These are phyloP conservation scores for Thymelicus acteon DNA, from an alignment of 2,888 invertebrate genomes.

Conservation along the genomic window DNA sequence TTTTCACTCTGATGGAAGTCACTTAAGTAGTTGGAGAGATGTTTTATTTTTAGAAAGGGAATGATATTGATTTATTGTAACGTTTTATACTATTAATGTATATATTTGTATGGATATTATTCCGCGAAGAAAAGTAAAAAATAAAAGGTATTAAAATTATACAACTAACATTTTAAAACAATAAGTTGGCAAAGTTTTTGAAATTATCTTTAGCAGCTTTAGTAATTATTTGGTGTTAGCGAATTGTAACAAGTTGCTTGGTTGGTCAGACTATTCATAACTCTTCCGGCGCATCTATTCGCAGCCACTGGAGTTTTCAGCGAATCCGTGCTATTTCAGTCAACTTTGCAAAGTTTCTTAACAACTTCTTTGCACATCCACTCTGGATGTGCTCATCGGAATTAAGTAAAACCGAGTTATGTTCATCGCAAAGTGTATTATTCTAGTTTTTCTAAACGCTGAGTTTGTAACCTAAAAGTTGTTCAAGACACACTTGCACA, in stretches of 20 bases:
- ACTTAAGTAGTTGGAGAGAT: too few relatives aligned
- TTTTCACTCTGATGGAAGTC: too few relatives aligned
- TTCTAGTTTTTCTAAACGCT: not conserved
- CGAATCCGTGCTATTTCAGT: slow-evolving; percentile 15
- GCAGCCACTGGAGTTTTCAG: slow-evolving; percentile 1
- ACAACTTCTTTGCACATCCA: slow-evolving; percentile 28
- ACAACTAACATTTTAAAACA: too few relatives aligned
- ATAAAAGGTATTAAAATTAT: too few relatives aligned
- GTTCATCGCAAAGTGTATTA: slow-evolving; percentile 17
- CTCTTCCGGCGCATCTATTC: not conserved
- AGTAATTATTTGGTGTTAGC: not conserved
- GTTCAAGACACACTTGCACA: too few relatives aligned
- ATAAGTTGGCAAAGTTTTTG: not conserved
- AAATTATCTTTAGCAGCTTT: not conserved
- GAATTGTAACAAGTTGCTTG: not conserved
- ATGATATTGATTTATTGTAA: too few relatives aligned
- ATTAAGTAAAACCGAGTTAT: slow-evolving; percentile 23
- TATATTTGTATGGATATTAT: too few relatives aligned
- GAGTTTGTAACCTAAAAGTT: not conserved
- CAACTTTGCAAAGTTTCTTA: slow-evolving; percentile 30
- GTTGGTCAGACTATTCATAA: not conserved
- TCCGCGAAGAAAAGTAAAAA: too few relatives aligned
- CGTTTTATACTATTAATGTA: too few relatives aligned
- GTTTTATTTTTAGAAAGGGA: too few relatives aligned
- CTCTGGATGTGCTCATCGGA: slow-evolving; percentile 21